Percentiles rank a stretch among this genome's conserved stretches.
Evolutionary conservation across 1,140 invertebrate species (phyloP).

Genomic region (Contarinia nasturtii): DNA sequence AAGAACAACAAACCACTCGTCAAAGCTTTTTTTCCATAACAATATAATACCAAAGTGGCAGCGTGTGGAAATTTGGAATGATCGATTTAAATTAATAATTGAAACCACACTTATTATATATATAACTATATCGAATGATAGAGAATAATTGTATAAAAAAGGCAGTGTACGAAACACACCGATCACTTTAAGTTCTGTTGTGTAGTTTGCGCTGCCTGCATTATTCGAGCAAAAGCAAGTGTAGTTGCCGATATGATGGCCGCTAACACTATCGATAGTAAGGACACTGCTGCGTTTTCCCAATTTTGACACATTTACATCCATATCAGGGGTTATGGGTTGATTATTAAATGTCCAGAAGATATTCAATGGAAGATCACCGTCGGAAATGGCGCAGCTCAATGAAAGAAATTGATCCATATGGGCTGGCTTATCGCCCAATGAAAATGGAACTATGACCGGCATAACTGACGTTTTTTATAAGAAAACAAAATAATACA

Average conservation of each 20-base stretch:
- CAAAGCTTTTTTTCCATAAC: not conserved
- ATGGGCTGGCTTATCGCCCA: slow-evolving; percentile 36
- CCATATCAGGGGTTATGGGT: slow-evolving; percentile 25
- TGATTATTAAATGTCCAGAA: slow-evolving; percentile 51
- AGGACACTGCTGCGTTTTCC: slow-evolving; percentile 37
- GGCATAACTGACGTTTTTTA: slow-evolving; percentile 33
- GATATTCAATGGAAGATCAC: slow-evolving; percentile 63
- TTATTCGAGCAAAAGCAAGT: slow-evolving; percentile 50
- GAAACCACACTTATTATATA: too few species aligned
- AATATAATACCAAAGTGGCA: too few species aligned
- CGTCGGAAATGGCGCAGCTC: slow-evolving; percentile 44
- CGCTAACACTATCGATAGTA: slow-evolving; percentile 45
- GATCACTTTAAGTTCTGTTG: slow-evolving; percentile 27
- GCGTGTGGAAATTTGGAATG: too few species aligned
- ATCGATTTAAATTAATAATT: too few species aligned
- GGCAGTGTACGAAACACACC: slow-evolving; percentile 10
- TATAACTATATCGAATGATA: too few species aligned
- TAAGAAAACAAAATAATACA: not conserved
- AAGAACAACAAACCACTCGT: not conserved
- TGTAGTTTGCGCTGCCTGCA: slow-evolving; percentile 39
- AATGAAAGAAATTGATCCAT: slow-evolving; percentile 39
- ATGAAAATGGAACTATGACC: slow-evolving; percentile 38
- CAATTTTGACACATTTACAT: slow-evolving; percentile 27
- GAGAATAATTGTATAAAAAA: too few species aligned
- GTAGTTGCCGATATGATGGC: slow-evolving; percentile 39